A percentile compares a stretch with the other conserved stretches of the same genome.
phyloP scores from a whole-genome alignment of 2,888 invertebrate species.

The Synergus itoensis region DNA sequence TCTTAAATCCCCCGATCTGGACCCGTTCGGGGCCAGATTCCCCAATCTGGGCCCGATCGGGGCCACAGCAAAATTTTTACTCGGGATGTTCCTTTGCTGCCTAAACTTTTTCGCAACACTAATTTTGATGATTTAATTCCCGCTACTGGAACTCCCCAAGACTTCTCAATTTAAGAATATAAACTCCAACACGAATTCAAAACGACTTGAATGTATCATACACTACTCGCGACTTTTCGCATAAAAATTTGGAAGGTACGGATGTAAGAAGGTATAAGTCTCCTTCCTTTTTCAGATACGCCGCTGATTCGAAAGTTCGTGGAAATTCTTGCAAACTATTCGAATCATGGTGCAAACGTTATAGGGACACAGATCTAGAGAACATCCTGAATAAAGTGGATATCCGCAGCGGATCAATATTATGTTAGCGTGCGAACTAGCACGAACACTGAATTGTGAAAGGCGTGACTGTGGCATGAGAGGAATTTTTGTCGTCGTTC shows the following conservation, averaged over 20 bases:
- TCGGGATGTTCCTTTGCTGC: not conserved
- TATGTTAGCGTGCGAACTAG: constrained; percentile 7
- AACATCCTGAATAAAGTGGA: constrained; percentile 2
- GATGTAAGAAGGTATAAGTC: not conserved
- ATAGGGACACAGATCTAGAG: not conserved
- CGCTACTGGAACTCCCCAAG: not conserved
- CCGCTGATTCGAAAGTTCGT: not conserved
- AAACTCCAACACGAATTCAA: not conserved
- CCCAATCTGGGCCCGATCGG: no score
- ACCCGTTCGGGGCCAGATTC: no score
- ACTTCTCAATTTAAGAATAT: no score
- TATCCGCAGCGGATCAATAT: constrained; percentile 7
- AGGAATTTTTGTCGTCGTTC: not conserved
- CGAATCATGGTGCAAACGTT: constrained; percentile 3
- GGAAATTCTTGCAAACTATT: constrained; percentile 7
- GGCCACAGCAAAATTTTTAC: no score
- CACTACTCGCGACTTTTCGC: not conserved
- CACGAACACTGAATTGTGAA: not conserved
- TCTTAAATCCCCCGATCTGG: no score
- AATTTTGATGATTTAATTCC: not conserved
- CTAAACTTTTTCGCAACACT: not conserved
- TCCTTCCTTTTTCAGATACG: not conserved
- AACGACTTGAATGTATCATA: not conserved
- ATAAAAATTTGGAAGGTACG: not conserved
- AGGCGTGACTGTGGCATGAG: not conserved